A percentile compares a stretch with the other conserved stretches of the same genome.
These are phyloP conservation scores for Tachystola acroxantha DNA, from an alignment of 2,888 invertebrate species.

Conservation along the genomic window DNA sequence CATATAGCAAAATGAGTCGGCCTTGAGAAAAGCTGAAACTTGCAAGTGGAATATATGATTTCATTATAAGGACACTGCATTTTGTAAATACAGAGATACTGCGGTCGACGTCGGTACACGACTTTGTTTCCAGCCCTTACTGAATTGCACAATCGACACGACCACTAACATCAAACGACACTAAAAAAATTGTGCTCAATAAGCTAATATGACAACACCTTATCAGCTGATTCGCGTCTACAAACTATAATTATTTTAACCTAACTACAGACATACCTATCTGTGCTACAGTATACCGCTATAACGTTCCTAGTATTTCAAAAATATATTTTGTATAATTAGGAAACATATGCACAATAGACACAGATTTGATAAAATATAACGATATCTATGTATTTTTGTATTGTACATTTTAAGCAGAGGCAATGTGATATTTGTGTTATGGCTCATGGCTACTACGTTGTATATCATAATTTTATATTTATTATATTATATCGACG, in stretches of 20 bases:
- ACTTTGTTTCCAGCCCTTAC: too few species aligned
- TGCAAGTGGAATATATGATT: too few species aligned
- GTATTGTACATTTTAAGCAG: slow-evolving; percentile 38
- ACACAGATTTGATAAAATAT: slow-evolving; percentile 32
- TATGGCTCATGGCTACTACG: slow-evolving; percentile 14
- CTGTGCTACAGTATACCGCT: slow-evolving; percentile 34
- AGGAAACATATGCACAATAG: slow-evolving; percentile 48
- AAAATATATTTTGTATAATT: slow-evolving; percentile 61
- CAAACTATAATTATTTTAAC: slow-evolving; percentile 27
- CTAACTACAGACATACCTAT: slow-evolving; percentile 22
- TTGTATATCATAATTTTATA: slow-evolving; percentile 5
- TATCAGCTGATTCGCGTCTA: slow-evolving; percentile 24
- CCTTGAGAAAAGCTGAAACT: too few species aligned
- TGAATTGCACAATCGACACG: too few species aligned
- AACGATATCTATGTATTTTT: slow-evolving; percentile 18
- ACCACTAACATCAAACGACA: slow-evolving; percentile 33
- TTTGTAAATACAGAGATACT: too few species aligned
- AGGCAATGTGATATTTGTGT: slow-evolving; percentile 29
- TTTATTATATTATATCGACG: slow-evolving; percentile 20
- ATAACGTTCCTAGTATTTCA: slow-evolving; percentile 42
- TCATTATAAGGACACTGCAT: too few species aligned
- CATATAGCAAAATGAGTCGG: too few species aligned
- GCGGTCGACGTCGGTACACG: too few species aligned
- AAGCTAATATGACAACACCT: slow-evolving; percentile 14
- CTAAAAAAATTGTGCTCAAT: slow-evolving; percentile 25